Percentiles rank a stretch among this genome's conserved stretches.
Evolutionary conservation across 53 echinoderm and acorn worm species (phyloP).

Genomic region (Echinometra lucunter): DNA sequence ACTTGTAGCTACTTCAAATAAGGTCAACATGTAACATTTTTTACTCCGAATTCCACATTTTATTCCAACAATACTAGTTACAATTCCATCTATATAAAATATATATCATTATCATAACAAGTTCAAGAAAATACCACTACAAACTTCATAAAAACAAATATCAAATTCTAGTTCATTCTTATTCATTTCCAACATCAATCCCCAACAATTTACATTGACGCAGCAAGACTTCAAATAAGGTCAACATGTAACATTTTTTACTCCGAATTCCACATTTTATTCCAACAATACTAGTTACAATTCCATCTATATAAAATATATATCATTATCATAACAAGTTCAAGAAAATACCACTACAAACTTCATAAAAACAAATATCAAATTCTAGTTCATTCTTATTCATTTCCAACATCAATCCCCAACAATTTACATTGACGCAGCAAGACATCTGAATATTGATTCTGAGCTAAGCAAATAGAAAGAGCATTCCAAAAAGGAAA

Average conservation of each 20-base stretch:
- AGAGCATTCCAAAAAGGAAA: neutral
- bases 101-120: neutral
- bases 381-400: neutral
- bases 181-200: neutral
- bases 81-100: neutral
- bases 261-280: neutral
- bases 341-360: neutral
- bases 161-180: neutral
- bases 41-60: neutral
- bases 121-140: neutral
- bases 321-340: neutral
- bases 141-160: neutral
- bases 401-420: neutral
- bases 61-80: neutral
- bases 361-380: no score
- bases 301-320: neutral
- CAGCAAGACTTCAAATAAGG: neutral
- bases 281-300: neutral
- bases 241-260: neutral
- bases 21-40: neutral
- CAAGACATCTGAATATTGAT: neutral
- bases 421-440: neutral
- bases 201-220: no score
- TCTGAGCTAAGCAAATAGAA: conserved; percentile 1
- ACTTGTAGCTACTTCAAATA: neutral